Base-by-base conservation (phyloP, 2,797 vertebrate species). In the Cuniculus paca region DNA sequence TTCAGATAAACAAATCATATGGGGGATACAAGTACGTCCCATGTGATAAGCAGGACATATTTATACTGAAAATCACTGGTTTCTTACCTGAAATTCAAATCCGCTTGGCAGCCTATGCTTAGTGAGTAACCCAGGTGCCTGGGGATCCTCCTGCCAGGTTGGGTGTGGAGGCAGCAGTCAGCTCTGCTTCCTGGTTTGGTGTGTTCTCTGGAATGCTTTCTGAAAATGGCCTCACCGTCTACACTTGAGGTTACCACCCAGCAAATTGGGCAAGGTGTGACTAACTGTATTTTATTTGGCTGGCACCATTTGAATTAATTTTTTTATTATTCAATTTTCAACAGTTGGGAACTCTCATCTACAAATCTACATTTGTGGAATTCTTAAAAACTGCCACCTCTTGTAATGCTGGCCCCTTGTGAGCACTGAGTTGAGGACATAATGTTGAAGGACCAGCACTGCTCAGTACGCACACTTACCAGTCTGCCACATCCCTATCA, bases 381-480 rank as follows among this genome's bases (percentile, higher is more conserved):
- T 65, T 90, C 31, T 68, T 79, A 19, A 86, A n/a, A 84, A 12
- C n/a, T 36, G 6, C 31, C 16, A 26, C 11, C 20, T 42, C 52
- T 42, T 36, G 24, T 16, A 0, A 0, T 16, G 50, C 39, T 22
- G n/a, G 86, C 45, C 13, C 39, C 45, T 39, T 31, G 58, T 14
- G 48, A 28, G 42, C 42, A 45, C 6, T 28, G 42, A 75, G 72
- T 31, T 6, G 2, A 13, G 42, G 42, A 75, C 9, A 13, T 75
- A 28, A 12, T 6, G 50, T 36, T 17, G 5, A 42, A 72, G 54
- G 3, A 2, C 9, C 24, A n/a, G 45, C 14, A 20, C 12, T 20
- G 4, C 74, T 26, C 34, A 7, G 22, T 6, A 1, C 2, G 24
- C 0, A 16, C 5, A 3, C 6, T 28, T 0, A 0, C 7, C 1